Percentiles rank a stretch among this genome's conserved stretches.
phyloP scores from a whole-genome alignment of 2,888 invertebrate species.

The Acrobasis consociella region DNA sequence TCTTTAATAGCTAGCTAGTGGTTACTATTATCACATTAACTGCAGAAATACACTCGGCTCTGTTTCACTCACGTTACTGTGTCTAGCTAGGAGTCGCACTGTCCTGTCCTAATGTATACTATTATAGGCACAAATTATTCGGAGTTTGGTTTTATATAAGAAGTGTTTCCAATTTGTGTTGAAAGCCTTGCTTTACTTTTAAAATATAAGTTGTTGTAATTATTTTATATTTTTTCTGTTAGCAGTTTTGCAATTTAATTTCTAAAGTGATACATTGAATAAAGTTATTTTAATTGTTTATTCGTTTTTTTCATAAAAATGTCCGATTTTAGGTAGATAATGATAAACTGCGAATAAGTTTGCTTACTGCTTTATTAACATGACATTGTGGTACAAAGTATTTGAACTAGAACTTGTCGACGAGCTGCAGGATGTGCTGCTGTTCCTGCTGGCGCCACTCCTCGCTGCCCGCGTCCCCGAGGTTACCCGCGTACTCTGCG shows the following conservation, averaged over 20 bases:
- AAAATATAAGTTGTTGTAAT: conserved; percentile 38
- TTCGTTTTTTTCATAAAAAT: conserved; percentile 25
- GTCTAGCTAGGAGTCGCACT: not conserved
- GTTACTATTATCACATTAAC: too few relatives aligned
- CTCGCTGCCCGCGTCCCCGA: conserved; percentile 93
- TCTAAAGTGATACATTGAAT: conserved; percentile 47
- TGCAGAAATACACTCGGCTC: too few relatives aligned
- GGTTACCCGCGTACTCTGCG: conserved; percentile 96
- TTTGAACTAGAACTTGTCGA: conserved; percentile 92
- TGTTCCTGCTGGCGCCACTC: conserved; percentile 95
- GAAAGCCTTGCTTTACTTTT: conserved; percentile 32
- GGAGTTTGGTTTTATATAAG: conserved; percentile 19
- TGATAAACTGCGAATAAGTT: not conserved
- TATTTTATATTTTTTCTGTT: conserved; percentile 54
- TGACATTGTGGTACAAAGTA: conserved; percentile 20
- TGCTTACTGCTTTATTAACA: not conserved
- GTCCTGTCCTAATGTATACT: not conserved
- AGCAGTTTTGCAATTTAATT: conserved; percentile 39
- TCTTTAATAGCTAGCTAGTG: not conserved
- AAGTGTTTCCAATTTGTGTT: conserved; percentile 30
- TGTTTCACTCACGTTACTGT: too few relatives aligned
- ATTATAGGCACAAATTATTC: conserved; percentile 30
- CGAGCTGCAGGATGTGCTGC: conserved; percentile 94
- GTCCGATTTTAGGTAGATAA: not conserved
- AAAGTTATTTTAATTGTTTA: conserved; percentile 52